These are phyloP conservation scores for Engystomops pustulosus DNA, from an alignment of 2,113 vertebrate genomes.

Conservation along the genomic window DNA sequence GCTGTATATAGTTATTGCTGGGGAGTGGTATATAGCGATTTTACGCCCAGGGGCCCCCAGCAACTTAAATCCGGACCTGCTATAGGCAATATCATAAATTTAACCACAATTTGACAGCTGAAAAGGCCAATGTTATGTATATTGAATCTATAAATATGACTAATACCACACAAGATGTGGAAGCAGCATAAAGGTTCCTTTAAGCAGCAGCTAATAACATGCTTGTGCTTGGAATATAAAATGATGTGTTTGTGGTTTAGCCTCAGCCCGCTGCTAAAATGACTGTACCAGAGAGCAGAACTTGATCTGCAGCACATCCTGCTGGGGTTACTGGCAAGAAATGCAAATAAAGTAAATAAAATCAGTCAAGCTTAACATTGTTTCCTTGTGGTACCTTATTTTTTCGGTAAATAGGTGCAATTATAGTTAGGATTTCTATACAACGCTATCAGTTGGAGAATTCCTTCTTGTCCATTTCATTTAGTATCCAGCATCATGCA, in stretches of 20 bases:
- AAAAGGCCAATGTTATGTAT: too few species aligned
- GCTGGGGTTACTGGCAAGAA: constrained; percentile 48
- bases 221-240: constrained; percentile 31
- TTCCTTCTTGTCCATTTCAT: constrained; percentile 10
- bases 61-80: too few species aligned
- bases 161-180: constrained; percentile 5
- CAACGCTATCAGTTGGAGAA: constrained; percentile 7
- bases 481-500: neutral
- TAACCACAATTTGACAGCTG: too few species aligned
- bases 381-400: constrained; percentile 25
- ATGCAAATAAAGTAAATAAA: constrained; percentile 55
- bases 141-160: constrained; percentile 5
- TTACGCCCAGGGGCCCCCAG: too few species aligned
- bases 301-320: constrained; percentile 38
- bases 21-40: too few species aligned
- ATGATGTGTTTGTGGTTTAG: constrained; percentile 25
- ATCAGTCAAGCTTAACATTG: constrained; percentile 38
- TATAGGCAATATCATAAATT: too few species aligned
- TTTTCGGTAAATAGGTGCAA: constrained; percentile 28
- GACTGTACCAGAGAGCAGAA: constrained; percentile 26
- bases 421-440: constrained; percentile 17
- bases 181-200: constrained; percentile 10
- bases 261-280: constrained; percentile 31
- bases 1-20: too few species aligned
- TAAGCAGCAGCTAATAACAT: constrained; percentile 32